Base-by-base conservation (phyloP, 2,113 vertebrate genomes). In the Colius striatus region DNA sequence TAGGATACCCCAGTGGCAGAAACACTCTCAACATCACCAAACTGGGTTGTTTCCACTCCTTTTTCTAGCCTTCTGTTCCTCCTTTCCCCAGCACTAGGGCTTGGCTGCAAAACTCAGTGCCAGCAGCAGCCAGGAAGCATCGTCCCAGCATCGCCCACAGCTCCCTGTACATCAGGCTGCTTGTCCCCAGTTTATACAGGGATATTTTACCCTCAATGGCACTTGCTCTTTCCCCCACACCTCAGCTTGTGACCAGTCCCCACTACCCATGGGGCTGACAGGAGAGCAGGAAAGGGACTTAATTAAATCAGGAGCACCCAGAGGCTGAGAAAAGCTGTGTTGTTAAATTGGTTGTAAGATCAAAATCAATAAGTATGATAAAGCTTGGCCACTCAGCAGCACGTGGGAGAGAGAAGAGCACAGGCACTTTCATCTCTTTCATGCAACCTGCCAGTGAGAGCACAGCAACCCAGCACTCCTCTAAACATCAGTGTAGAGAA, bases 1-100 rank as follows among this genome's bases (percentile, higher is more conserved):
- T 96, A 97, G 96, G 97, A 97, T 92, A 98, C 96, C 60, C 94
- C 68, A 14, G 77, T 70, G 84, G 11, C 82, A 90, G 47, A 90
- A 95, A 65, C 10, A 4, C 83, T 95, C 87, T 96, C 72, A 41
- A 41, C 53, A 94, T 74, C 75, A 50, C 51, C 90, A 90, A 80
- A 97, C 82, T 54, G 16, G 76, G 57, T 54, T 73, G 18, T 16
- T 92, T 57, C 67, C 91, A 90, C 90, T 84, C 75, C 84, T 89
- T 88, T 78, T 68, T 77, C 86, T 47, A 12, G 65, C 5, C 76
- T 75, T 70, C 27, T 68, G 78, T 84, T 75, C 48, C 68, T 77
- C 54, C 27, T 51, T 89, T 51, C 50, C 80, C 47, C 19, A 21
- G 47, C 2, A 0, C 65, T 54, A 80, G 43, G 10, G 18, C 17